A percentile compares a stretch with the other conserved stretches of the same genome.
These are phyloP conservation scores for Perca schrenkii DNA, from an alignment of 2,113 vertebrate genomes.

Conservation along the genomic window DNA sequence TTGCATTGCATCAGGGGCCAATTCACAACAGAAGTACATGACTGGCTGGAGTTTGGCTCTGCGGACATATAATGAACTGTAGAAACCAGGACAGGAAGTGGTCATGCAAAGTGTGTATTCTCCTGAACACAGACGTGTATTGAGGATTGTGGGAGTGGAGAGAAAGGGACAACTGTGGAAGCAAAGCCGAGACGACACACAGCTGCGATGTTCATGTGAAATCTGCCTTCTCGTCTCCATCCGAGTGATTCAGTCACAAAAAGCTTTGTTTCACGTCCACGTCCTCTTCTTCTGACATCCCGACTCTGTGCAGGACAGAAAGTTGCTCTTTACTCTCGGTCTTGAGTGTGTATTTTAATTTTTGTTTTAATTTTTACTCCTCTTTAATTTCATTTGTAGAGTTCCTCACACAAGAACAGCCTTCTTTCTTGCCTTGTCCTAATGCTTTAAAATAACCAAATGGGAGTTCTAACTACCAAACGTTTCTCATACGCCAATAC, in stretches of 20 bases:
- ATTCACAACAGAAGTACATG: slow-evolving; percentile 53
- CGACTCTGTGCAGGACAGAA: slow-evolving; percentile 94
- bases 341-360: slow-evolving; percentile 89
- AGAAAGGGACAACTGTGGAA: slow-evolving; percentile 78
- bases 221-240: slow-evolving; percentile 36
- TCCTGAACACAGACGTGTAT: slow-evolving; percentile 66
- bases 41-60: slow-evolving; percentile 22
- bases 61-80: slow-evolving; percentile 51
- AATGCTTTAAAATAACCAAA: slow-evolving; percentile 99
- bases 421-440: slow-evolving; percentile 99
- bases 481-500: slow-evolving; percentile 90
- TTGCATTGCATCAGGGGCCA: slow-evolving; percentile 82
- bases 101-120: slow-evolving; percentile 79
- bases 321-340: slow-evolving; percentile 82
- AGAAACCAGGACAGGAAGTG: slow-evolving; percentile 59
- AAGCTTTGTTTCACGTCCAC: slow-evolving; percentile 64
- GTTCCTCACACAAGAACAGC: slow-evolving; percentile 93
- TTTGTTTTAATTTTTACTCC: slow-evolving; percentile 44
- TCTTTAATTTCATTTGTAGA: slow-evolving; percentile 81
- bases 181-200: background rate
- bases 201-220: slow-evolving; percentile 46
- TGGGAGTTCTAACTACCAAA: slow-evolving; percentile 97
- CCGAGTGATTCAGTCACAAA: slow-evolving; percentile 33
- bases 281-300: slow-evolving; percentile 89
- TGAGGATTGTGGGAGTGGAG: slow-evolving; percentile 77